A percentile compares a stretch with the other conserved stretches of the same genome.
Conservation (phyloP, 2,113 vertebrate species). For the Sorex araneus region DNA sequence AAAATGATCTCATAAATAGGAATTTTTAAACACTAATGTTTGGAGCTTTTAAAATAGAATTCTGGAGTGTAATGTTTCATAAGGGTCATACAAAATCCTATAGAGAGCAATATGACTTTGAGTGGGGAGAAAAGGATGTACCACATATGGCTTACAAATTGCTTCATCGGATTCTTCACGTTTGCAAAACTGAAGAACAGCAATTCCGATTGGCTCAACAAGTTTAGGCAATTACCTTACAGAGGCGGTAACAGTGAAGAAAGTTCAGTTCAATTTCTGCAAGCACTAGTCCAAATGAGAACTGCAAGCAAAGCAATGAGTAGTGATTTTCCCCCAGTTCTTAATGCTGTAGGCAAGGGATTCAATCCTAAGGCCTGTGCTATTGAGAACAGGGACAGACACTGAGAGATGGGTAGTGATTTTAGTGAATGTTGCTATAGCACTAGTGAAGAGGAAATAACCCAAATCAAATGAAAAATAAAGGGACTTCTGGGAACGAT, state of each 20-base stretch:
- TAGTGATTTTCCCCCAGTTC: conserved; percentile 55
- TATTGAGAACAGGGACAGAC: conserved; percentile 57
- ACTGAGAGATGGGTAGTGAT: conserved; percentile 44
- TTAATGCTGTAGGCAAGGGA: conserved; percentile 74
- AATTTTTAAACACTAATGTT: conserved; percentile 45
- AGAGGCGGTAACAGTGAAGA: conserved; percentile 69
- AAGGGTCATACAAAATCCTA: conserved; percentile 42
- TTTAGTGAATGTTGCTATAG: conserved; percentile 45
- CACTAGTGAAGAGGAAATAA: conserved; percentile 51
- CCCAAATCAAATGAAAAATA: conserved; percentile 27
- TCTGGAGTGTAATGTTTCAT: conserved; percentile 50
- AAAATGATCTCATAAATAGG: conserved; percentile 44
- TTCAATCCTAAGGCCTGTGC: conserved; percentile 50
- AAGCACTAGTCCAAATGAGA: conserved; percentile 81
- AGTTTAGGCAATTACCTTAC: conserved; percentile 84
- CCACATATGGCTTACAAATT: conserved; percentile 72
- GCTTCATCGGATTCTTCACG: conserved; percentile 76
- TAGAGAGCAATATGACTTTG: conserved; percentile 51
- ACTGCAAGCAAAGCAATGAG: conserved; percentile 79
- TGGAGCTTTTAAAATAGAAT: conserved; percentile 66
- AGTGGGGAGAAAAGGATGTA: conserved; percentile 48
- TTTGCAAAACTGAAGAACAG: conserved; percentile 80
- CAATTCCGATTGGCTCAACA: conserved; percentile 70
- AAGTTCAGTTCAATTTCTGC: conserved; percentile 82
- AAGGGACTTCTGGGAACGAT: conserved; percentile 34